Evolutionary conservation across 2,797 vertebrate genomes (phyloP).

Genomic region (Pseudochromis fuscus): DNA sequence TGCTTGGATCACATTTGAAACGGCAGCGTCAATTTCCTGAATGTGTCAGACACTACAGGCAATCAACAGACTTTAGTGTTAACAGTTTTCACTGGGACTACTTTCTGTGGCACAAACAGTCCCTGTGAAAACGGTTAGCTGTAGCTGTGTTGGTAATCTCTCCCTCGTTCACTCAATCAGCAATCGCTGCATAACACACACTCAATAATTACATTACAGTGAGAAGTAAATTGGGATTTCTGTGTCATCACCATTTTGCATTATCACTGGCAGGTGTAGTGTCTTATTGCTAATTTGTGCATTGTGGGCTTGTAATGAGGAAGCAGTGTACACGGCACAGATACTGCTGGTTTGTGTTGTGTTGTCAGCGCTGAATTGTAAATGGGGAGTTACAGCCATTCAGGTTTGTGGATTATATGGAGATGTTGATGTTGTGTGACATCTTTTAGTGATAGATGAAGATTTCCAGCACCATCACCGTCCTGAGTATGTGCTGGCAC

Average conservation of each 20-base stretch:
- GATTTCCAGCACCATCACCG: too few species aligned
- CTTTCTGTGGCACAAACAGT: neutral
- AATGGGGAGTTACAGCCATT: too few species aligned
- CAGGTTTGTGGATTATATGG: slow-evolving; percentile 3
- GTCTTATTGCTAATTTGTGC: neutral
- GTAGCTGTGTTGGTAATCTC: neutral
- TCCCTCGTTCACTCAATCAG: neutral
- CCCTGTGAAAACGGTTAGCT: neutral
- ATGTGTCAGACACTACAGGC: neutral
- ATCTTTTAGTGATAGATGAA: too few species aligned
- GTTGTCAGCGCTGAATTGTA: neutral
- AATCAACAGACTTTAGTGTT: neutral
- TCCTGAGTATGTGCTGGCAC: too few species aligned
- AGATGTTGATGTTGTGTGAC: neutral
- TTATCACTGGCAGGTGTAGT: neutral
- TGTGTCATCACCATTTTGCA: neutral
- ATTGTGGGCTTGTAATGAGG: neutral
- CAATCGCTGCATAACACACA: neutral
- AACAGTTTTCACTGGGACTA: slow-evolving; percentile 6
- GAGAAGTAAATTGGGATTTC: neutral
- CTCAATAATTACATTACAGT: neutral
- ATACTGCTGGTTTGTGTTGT: neutral
- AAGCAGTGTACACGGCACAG: neutral
- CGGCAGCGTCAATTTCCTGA: neutral
- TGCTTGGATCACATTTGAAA: neutral